These are phyloP conservation scores for Cladopsammia gracilis DNA, from an alignment of 64 coral and sea anemone genomes.

Conservation along the genomic window DNA sequence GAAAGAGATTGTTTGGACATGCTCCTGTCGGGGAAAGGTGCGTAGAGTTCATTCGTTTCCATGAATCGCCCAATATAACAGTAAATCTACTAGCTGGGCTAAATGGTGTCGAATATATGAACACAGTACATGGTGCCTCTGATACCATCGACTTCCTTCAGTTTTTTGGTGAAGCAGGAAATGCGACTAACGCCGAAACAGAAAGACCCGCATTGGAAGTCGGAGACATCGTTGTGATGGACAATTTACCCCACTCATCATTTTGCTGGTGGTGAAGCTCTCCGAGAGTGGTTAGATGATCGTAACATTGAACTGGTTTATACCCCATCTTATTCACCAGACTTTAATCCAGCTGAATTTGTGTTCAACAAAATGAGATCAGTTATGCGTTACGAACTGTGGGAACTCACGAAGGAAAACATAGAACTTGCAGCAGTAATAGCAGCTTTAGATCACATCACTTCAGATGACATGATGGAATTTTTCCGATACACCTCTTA, in stretches of 20 bases:
- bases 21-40: no score
- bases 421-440: constrained; percentile 11
- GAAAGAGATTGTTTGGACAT: no score
- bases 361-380: no score
- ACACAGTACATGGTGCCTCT: constrained; percentile 16
- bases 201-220: constrained; percentile 48
- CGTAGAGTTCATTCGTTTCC: no score
- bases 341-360: no score
- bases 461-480: constrained; percentile 5
- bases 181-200: background rate
- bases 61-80: no score
- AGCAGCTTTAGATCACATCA: constrained; percentile 4
- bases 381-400: constrained; percentile 33
- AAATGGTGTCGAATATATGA: no score
- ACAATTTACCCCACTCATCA: no score
- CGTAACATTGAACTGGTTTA: constrained; percentile 74
- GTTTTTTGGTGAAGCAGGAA: no score
- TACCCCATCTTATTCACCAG: constrained; percentile 55
- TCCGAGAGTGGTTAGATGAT: constrained; percentile 46
- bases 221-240: constrained; percentile 37
- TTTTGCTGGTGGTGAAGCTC: no score
- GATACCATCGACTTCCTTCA: background rate
- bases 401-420: no score
- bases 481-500: constrained; percentile 35
- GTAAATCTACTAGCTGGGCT: no score